Evolutionary conservation across 2,113 vertebrate species (phyloP), one percentile per base, ranked within the genome.

Genomic region (Nestor notabilis): DNA sequence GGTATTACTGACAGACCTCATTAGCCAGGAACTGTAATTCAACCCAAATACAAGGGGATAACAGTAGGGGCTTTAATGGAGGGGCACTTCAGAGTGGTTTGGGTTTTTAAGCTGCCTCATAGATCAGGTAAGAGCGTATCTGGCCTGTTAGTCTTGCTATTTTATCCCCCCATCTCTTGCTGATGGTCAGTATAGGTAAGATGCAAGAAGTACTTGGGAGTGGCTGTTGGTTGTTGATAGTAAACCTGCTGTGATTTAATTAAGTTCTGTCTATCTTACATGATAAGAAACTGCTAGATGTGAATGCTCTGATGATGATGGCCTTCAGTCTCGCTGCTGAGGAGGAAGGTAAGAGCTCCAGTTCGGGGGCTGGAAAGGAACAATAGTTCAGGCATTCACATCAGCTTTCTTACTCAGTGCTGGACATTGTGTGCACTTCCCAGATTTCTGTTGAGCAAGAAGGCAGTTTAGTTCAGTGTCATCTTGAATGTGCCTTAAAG

Each of bases 401-500:
- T 2, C 25, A 5, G 46, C 29, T 56, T 56, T 70, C 19, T 8
- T 12, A 17, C 29, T 60, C 2, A 2, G 37, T 9, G 68, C 20
- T 4, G 41, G 31, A 6, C 8, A 1, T 8, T 18, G 61, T 12
- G 58, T 58, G 23, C 61, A 0, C 35, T 58, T n/a, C 75, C 35
- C 69, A 25, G 1, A 13, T 72, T 18, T 39, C 25, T n/a, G 17
- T 4, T 4, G 49, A 58, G 90, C 58, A 28, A 9, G 16, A 25
- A 31, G 31, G 47, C 56, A 39, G 44, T 37, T 76, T 8, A 6
- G 8, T 29, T 41, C 53, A n/a, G 79, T 2, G 5, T 21, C 29
- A 17, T 47, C 84, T 69, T 37, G 77, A 81, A 64, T 23, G 66
- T 76, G 87, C 89, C 95, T 87, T 87, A 79, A 84, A 96, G 87